phyloP scores from a whole-genome alignment of 2,888 invertebrate species.

The Campoplex nolae region DNA sequence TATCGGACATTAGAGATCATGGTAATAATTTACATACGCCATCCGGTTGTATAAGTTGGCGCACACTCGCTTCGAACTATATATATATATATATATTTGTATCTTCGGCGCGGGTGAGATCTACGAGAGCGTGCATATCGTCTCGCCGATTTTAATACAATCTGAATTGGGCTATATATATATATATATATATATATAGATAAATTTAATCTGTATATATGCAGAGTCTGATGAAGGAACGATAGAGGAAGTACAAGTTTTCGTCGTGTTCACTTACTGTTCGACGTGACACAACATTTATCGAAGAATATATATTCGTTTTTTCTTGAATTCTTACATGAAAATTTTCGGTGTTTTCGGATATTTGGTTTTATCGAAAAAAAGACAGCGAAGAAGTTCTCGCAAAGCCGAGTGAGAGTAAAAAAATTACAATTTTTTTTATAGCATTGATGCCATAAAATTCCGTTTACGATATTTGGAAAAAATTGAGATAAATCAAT shows the following conservation, averaged over 20 bases:
- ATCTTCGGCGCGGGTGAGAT: conserved; percentile 54
- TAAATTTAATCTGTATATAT: neutral
- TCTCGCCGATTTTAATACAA: conserved; percentile 46
- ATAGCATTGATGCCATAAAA: too few relatives aligned
- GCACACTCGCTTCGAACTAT: conserved; percentile 8
- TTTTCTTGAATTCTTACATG: neutral
- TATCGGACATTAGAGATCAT: conserved; percentile 65
- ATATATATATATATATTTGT: neutral
- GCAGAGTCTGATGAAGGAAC: neutral
- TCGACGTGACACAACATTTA: neutral
- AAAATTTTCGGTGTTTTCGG: neutral
- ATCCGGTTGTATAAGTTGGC: conserved; percentile 56
- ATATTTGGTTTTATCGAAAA: neutral
- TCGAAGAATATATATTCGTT: neutral
- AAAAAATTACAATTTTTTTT: too few relatives aligned
- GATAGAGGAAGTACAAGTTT: neutral
- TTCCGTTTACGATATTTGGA: too few relatives aligned
- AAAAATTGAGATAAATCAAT: too few relatives aligned
- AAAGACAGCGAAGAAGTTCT: neutral
- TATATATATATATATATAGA: conserved; percentile 20
- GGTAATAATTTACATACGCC: conserved; percentile 65
- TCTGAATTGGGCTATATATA: conserved; percentile 28
- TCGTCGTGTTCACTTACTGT: neutral
- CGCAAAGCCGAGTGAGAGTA: neutral
- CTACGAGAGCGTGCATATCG: conserved; percentile 48